Evolutionary conservation across 2,797 vertebrate species (phyloP).

Genomic region (Danio tinwini): DNA sequence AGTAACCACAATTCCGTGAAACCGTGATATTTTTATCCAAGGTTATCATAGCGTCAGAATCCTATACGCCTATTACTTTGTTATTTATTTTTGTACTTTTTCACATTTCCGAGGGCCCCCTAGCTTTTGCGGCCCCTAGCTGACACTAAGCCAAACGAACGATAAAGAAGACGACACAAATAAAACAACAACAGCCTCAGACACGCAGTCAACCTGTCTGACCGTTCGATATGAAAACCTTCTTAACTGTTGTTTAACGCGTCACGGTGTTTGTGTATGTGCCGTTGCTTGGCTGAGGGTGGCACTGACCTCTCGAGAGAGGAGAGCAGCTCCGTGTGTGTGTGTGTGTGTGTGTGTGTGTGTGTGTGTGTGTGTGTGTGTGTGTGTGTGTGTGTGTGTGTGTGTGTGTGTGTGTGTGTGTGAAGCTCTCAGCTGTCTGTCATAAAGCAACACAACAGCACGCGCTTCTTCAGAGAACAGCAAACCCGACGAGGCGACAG

Average conservation of each 20-base stretch:
- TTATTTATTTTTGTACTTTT: too few relatives aligned
- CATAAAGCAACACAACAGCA: constrained; percentile 24
- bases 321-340: neutral
- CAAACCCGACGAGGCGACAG: neutral
- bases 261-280: constrained; percentile 27
- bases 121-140: too few relatives aligned
- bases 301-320: constrained; percentile 20
- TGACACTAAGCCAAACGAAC: neutral
- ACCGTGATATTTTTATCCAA: too few relatives aligned
- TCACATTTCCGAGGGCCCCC: too few relatives aligned
- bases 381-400: neutral
- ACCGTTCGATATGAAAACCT: neutral
- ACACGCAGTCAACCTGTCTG: neutral
- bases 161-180: neutral
- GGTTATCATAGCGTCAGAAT: too few relatives aligned
- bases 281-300: constrained; percentile 38
- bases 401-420: neutral
- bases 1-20: too few relatives aligned
- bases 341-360: neutral
- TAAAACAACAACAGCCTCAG: neutral
- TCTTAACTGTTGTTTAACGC: neutral
- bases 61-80: too few relatives aligned
- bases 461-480: neutral
- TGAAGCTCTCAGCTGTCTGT: neutral
- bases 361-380: neutral